phyloP scores from a whole-genome alignment of 2,888 invertebrate species.

The Spialia ferax region DNA sequence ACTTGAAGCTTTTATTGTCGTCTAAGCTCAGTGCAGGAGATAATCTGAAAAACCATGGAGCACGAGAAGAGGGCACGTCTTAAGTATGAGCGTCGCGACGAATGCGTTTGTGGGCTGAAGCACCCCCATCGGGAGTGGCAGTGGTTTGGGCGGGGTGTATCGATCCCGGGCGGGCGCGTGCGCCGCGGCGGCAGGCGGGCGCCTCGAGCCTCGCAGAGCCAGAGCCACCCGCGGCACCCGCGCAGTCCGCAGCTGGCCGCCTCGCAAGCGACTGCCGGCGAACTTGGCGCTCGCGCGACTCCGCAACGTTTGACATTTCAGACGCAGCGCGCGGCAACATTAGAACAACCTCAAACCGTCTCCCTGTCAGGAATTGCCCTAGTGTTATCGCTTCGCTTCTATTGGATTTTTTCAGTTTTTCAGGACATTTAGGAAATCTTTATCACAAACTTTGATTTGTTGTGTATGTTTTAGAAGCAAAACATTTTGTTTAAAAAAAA shows the following conservation, averaged over 20 bases:
- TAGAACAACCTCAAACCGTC: constrained; percentile 73
- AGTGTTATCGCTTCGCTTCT: constrained; percentile 58
- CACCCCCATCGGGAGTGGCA: constrained; percentile 62
- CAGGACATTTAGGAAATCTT: constrained; percentile 31
- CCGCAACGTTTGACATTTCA: constrained; percentile 72
- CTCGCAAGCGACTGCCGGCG: constrained; percentile 72
- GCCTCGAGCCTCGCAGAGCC: constrained; percentile 61
- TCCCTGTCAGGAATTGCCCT: constrained; percentile 73
- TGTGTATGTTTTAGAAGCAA: not conserved
- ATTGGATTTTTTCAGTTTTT: constrained; percentile 30
- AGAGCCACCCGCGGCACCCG: constrained; percentile 65
- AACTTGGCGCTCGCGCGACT: constrained; percentile 49
- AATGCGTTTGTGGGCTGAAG: constrained; percentile 58
- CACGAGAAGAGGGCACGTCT: constrained; percentile 56
- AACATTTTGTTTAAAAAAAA: constrained; percentile 24
- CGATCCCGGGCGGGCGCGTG: constrained; percentile 81
- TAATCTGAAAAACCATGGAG: constrained; percentile 65
- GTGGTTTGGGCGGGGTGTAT: constrained; percentile 81
- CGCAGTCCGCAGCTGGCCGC: constrained; percentile 82
- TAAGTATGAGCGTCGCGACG: constrained; percentile 57
- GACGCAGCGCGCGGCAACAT: constrained; percentile 72
- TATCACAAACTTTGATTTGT: constrained; percentile 25
- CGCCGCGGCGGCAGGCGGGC: constrained; percentile 68
- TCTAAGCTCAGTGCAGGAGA: constrained; percentile 46
- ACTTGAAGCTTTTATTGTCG: constrained; percentile 16